These are phyloP conservation scores for Sinocyclocheilus anophthalmus DNA, from an alignment of 2,113 vertebrate species.

Conservation along the genomic window DNA sequence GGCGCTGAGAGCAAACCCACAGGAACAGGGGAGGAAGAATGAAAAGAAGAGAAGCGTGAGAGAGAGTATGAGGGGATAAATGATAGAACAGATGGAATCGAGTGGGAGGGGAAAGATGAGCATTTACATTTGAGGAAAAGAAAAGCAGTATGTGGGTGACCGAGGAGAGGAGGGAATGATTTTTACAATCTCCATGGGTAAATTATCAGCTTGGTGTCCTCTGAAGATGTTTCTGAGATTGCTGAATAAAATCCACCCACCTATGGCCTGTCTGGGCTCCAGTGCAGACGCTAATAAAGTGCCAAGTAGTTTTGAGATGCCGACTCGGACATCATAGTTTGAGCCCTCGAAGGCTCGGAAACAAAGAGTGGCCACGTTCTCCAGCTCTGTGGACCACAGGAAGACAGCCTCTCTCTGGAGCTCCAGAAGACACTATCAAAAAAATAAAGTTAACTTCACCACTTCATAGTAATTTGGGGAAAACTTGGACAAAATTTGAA, in stretches of 20 bases:
- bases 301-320: conserved; percentile 88
- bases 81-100: conserved; percentile 1
- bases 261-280: conserved; percentile 75
- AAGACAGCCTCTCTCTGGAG: conserved; percentile 91
- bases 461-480: neutral
- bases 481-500: neutral
- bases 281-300: conserved; percentile 84
- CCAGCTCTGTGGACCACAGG: conserved; percentile 89
- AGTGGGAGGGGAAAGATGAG: conserved; percentile 11
- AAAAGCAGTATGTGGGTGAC: neutral
- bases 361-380: conserved; percentile 88
- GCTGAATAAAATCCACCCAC: conserved; percentile 63
- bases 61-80: neutral
- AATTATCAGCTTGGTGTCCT: neutral
- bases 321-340: conserved; percentile 84
- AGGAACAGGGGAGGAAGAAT: neutral
- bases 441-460: neutral
- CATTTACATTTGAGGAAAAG: neutral
- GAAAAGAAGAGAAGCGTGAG: neutral
- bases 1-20: conserved; percentile 50
- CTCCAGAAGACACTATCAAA: conserved; percentile 87
- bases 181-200: neutral
- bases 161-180: neutral
- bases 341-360: conserved; percentile 94
- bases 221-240: neutral